A percentile compares a stretch with the other conserved stretches of the same genome.
These are phyloP conservation scores for Ischnus inquisitorius DNA, from an alignment of 2,888 invertebrate genomes.

Conservation along the genomic window DNA sequence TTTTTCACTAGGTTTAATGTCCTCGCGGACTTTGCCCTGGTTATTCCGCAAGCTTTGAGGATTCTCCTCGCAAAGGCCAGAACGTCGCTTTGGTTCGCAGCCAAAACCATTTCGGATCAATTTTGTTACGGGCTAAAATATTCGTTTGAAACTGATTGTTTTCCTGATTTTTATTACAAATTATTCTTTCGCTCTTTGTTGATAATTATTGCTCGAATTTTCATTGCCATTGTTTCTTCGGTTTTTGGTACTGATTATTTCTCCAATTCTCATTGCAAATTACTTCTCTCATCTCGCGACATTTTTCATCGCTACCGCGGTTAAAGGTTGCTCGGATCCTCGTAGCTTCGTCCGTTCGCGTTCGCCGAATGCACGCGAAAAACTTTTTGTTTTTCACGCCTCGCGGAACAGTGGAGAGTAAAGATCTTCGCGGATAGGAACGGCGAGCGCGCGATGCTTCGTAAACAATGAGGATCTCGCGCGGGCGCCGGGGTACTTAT, in stretches of 20 bases:
- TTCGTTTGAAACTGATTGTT: no score
- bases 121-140: background rate
- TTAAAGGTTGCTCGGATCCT: background rate
- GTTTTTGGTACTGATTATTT: no score
- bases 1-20: conserved; percentile 29
- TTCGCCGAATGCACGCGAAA: background rate
- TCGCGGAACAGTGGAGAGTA: conserved; percentile 4
- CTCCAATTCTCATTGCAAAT: no score
- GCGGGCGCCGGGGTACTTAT: conserved; percentile 10
- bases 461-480: conserved; percentile 35
- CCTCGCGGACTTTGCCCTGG: conserved; percentile 14
- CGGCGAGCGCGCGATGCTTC: background rate
- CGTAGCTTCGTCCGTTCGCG: no score
- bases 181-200: background rate
- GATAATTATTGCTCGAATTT: background rate
- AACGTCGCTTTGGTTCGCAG: no score
- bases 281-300: background rate
- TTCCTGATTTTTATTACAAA: no score
- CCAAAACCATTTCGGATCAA: background rate
- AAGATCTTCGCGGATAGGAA: conserved; percentile 33
- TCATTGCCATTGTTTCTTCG: background rate
- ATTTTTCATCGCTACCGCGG: background rate
- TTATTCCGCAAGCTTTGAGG: conserved; percentile 7
- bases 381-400: conserved; percentile 36
- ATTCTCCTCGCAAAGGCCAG: no score